phyloP scores from a whole-genome alignment of 2,797 vertebrate genomes.

The Crax fasciolata region DNA sequence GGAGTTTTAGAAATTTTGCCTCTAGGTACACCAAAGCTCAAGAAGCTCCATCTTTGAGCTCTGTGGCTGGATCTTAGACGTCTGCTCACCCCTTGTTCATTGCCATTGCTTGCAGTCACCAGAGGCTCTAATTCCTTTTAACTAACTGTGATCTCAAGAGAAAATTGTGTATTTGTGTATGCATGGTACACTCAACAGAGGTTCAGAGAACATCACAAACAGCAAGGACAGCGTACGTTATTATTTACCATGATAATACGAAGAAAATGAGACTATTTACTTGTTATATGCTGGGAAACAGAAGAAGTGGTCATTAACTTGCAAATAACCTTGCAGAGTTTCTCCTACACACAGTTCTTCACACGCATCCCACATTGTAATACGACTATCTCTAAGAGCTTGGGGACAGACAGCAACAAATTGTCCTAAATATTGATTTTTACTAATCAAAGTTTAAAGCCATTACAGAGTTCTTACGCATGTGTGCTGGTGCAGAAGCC shows the following conservation, averaged over 20 bases:
- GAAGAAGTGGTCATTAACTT: neutral
- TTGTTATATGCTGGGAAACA: neutral
- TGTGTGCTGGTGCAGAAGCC: neutral
- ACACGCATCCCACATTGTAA: neutral
- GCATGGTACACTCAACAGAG: fast-evolving
- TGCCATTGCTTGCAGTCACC: neutral
- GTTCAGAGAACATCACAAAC: neutral
- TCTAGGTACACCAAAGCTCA: neutral
- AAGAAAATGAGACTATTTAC: neutral
- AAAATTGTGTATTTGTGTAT: neutral
- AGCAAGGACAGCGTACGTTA: fast-evolving
- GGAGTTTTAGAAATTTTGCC: neutral
- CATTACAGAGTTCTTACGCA: fast-evolving
- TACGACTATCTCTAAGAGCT: neutral
- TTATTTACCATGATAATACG: neutral
- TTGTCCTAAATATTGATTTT: neutral
- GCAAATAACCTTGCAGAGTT: neutral
- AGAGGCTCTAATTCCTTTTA: neutral
- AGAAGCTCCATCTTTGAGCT: neutral
- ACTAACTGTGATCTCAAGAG: neutral
- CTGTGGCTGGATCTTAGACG: neutral
- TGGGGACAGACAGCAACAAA: neutral
- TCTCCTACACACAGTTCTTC: neutral
- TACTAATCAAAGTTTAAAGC: neutral
- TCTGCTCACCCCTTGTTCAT: neutral